Evolutionary conservation across 2,888 invertebrate genomes (phyloP).

Genomic region (Drosophila paucipuncta): DNA sequence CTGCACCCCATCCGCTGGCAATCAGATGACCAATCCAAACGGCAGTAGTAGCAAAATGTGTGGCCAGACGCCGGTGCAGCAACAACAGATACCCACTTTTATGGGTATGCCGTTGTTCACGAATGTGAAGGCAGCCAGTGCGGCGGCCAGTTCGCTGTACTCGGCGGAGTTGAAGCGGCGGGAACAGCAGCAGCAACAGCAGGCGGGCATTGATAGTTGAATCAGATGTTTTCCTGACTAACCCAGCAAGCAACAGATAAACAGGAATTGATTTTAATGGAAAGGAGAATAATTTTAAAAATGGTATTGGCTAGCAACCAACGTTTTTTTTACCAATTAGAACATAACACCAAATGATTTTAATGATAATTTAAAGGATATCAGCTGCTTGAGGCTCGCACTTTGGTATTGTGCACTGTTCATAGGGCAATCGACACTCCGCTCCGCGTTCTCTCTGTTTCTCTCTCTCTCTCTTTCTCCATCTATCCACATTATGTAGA

Average conservation of each 20-base stretch:
- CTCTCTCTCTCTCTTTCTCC: constrained; percentile 17
- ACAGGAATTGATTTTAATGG: constrained; percentile 58
- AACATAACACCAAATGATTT: constrained; percentile 58
- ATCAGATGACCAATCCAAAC: constrained; percentile 42
- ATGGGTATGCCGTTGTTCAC: constrained; percentile 93
- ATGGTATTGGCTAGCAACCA: constrained; percentile 50
- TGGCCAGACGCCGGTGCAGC: constrained; percentile 21
- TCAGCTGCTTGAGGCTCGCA: constrained; percentile 60
- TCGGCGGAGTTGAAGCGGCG: constrained; percentile 44
- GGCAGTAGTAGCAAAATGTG: constrained; percentile 62
- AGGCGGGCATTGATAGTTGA: constrained; percentile 52
- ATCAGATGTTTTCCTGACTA: background rate
- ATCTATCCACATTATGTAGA: constrained; percentile 50
- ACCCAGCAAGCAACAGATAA: constrained; percentile 37
- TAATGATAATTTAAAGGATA: constrained; percentile 40
- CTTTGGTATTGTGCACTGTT: constrained; percentile 30
- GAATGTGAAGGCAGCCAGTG: constrained; percentile 63
- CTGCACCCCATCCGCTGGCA: constrained; percentile 13
- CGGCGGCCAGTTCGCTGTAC: constrained; percentile 53
- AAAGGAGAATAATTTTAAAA: constrained; percentile 25
- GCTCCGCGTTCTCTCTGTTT: constrained; percentile 19
- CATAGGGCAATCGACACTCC: constrained; percentile 15
- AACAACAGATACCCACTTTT: constrained; percentile 87
- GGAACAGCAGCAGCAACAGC: constrained; percentile 42
- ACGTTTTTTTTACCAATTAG: constrained; percentile 57